phyloP scores from a whole-genome alignment of 2,888 invertebrate genomes.

The Euclidia mi region DNA sequence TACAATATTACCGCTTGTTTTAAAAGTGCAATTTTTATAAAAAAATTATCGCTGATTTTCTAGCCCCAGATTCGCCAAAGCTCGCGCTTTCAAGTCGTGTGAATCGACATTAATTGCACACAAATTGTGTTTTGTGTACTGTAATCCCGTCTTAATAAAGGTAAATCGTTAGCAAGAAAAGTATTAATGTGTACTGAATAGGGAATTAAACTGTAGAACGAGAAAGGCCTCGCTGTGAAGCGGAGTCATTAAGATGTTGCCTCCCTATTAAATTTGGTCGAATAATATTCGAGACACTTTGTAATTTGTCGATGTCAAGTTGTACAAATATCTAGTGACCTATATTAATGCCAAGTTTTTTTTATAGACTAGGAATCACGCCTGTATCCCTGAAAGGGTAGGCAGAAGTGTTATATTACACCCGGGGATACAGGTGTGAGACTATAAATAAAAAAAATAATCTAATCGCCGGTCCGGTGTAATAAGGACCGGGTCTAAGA shows the following conservation, averaged over 20 bases:
- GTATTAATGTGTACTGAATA: constrained; percentile 43
- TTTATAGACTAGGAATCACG: no score
- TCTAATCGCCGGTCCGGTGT: no score
- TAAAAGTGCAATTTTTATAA: no score
- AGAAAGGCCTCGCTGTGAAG: constrained; percentile 12
- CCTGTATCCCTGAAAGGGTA: no score
- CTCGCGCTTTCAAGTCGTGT: constrained; percentile 51
- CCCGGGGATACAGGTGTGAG: no score
- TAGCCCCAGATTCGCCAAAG: constrained; percentile 32
- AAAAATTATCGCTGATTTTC: constrained; percentile 7
- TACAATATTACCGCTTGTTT: no score
- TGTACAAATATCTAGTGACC: not conserved
- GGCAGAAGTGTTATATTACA: no score
- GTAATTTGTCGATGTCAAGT: not conserved
- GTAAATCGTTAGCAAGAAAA: constrained; percentile 48
- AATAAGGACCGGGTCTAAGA: no score
- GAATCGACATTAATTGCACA: constrained; percentile 62
- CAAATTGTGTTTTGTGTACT: constrained; percentile 57
- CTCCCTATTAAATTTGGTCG: constrained; percentile 19
- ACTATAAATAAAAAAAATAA: no score
- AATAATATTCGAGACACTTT: constrained; percentile 9
- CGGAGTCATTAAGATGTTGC: constrained; percentile 14
- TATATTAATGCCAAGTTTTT: not conserved
- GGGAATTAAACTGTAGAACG: constrained; percentile 23
- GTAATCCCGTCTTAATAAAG: constrained; percentile 51